These are phyloP conservation scores for Brachirus orientalis DNA, from an alignment of 2,113 vertebrate genomes.

Conservation along the genomic window DNA sequence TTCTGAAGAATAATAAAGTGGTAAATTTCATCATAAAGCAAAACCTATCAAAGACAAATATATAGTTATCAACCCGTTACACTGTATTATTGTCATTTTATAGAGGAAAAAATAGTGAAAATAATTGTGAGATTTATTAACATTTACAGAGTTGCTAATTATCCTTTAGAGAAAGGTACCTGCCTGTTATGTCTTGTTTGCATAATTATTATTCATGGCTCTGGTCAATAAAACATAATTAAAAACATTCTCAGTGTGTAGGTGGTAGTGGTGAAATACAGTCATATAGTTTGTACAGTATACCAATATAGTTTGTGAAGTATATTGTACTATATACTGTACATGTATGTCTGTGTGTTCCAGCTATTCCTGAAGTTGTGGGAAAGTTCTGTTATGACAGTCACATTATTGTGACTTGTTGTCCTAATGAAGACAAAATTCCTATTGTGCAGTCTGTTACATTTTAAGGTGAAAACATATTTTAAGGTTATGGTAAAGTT, in stretches of 20 bases:
- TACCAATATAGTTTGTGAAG: constrained; percentile 31
- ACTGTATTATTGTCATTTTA: too few relatives aligned
- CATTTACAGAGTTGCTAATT: too few relatives aligned
- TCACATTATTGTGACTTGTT: background rate
- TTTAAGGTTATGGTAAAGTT: background rate
- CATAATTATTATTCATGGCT: constrained; percentile 29
- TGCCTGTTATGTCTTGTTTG: constrained; percentile 15
- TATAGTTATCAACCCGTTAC: too few relatives aligned
- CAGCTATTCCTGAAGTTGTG: background rate
- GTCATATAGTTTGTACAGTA: constrained; percentile 27
- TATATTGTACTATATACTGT: constrained; percentile 25
- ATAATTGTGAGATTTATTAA: too few relatives aligned
- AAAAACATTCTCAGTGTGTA: background rate
- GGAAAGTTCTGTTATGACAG: background rate
- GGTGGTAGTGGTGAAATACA: constrained; percentile 25
- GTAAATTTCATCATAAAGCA: too few relatives aligned
- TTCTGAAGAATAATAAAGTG: too few relatives aligned
- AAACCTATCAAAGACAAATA: too few relatives aligned
- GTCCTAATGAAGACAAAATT: background rate
- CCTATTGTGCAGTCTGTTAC: background rate
- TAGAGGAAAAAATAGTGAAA: too few relatives aligned
- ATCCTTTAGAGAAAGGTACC: background rate
- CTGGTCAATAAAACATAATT: constrained; percentile 10
- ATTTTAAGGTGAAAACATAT: too few relatives aligned
- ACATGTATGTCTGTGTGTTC: constrained; percentile 26